Evolutionary conservation across 2,888 invertebrate species (phyloP).

Genomic region (Hyles lineata): DNA sequence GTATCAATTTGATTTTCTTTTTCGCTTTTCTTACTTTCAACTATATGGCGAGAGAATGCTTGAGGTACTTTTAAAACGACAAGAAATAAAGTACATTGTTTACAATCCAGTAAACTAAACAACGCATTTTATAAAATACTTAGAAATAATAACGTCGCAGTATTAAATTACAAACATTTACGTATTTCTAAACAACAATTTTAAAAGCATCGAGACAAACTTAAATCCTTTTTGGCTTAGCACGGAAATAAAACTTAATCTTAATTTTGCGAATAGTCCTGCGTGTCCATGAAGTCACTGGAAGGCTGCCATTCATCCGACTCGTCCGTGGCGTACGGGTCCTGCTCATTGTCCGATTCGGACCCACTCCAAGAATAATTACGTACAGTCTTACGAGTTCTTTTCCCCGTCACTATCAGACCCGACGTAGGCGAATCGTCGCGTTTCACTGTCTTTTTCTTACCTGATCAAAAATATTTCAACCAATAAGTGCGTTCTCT

Average conservation of each 20-base stretch:
- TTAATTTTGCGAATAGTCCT: slow-evolving; percentile 49
- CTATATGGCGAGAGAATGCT: no score
- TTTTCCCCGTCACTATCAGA: slow-evolving; percentile 61
- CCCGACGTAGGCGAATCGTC: slow-evolving; percentile 41
- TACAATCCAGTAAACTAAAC: no score
- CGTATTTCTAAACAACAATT: no score
- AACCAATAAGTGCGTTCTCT: slow-evolving; percentile 3
- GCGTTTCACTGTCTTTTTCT: slow-evolving; percentile 41
- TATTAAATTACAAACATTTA: no score
- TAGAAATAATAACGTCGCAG: no score
- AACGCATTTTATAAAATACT: no score
- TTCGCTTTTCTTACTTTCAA: no score
- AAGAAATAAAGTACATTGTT: no score
- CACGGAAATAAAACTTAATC: not conserved
- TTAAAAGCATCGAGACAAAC: no score
- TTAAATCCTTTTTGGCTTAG: no score
- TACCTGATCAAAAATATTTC: slow-evolving; percentile 43
- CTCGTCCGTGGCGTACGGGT: slow-evolving; percentile 78
- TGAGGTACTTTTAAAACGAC: no score
- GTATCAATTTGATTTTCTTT: no score
- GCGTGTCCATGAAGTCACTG: slow-evolving; percentile 53
- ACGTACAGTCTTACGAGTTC: slow-evolving; percentile 55
- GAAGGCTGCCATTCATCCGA: slow-evolving; percentile 81
- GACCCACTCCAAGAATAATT: slow-evolving; percentile 52
- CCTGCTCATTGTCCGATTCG: slow-evolving; percentile 67